Evolutionary conservation across 2,888 invertebrate genomes (phyloP), one percentile per base, ranked within the genome.

Genomic region (Lumbricus terrestris): DNA sequence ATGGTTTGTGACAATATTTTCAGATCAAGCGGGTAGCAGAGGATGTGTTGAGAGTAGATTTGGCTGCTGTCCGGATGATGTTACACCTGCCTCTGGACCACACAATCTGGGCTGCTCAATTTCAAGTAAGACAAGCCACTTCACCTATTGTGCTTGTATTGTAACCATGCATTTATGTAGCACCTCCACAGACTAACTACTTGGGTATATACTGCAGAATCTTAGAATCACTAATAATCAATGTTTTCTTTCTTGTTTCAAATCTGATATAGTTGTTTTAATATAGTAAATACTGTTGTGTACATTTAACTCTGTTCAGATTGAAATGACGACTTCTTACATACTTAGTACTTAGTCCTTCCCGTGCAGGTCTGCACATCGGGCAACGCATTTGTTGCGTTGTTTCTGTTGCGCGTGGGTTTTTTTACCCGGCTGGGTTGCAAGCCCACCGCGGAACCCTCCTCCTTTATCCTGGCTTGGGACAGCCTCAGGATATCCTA

Each of bases 1-100:
- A n/a, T 69, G 69, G 69, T 69, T 69, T n/a, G 8, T 69, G 69
- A n/a, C n/a, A 11, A n/a, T n/a, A 29, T 11, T 42, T 47, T 20
- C 33, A 88, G 88, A 88, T 88, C n/a, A 91, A 82, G 85, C 90
- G 34, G n/a, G n/a, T n/a, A 54, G 90, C 37, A 90, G 89, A 47
- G 89, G 89, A 83, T 92, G 92, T 88, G 29, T 42, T n/a, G 92
- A 92, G 34, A 90, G 91, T 33, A 96, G 96, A 96, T 97, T 96
- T 94, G 97, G 97, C 0, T 98, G 97, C 94, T 98, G 98, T 94
- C 97, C 97, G 0, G 96, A 96, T 93, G 95, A 95, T 34, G 96
- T 94, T 96, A 97, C 93, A 92, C 96, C 90, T 13, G 97, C 98
- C 0, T 96, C 96, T 88, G 97, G 97, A 15, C 96, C 97, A n/a